Evolutionary conservation across 1,140 invertebrate genomes (phyloP).

Genomic region (Zaprionus lachaisei): DNA sequence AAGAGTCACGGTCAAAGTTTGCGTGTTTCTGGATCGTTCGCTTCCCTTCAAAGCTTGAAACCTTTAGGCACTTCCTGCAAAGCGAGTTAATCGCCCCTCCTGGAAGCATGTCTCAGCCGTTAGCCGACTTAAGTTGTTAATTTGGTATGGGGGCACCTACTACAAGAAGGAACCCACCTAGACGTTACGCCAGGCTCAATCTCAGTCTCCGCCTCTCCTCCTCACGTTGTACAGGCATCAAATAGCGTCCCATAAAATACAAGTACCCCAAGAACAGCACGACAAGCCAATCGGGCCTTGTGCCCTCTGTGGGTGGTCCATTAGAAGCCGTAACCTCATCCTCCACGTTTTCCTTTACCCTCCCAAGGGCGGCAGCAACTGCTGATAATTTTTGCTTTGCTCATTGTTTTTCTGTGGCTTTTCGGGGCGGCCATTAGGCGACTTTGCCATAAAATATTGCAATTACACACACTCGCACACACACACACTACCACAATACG

Average conservation of each 20-base stretch:
- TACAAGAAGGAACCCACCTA: background rate
- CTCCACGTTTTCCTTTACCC: background rate
- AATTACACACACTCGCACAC: constrained; percentile 48
- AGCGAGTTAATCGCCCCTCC: constrained; percentile 38
- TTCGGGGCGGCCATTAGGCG: constrained; percentile 17
- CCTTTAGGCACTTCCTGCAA: constrained; percentile 4
- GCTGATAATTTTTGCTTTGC: constrained; percentile 22
- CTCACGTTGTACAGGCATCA: constrained; percentile 44
- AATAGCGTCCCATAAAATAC: constrained; percentile 65
- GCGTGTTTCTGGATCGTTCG: background rate
- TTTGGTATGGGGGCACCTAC: constrained; percentile 35
- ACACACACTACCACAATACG: background rate
- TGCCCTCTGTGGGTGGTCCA: constrained; percentile 37
- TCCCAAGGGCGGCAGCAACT: constrained; percentile 9
- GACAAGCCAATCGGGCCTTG: constrained; percentile 35
- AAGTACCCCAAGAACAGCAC: constrained; percentile 40
- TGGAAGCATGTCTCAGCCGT: constrained; percentile 25
- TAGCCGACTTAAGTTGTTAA: constrained; percentile 49
- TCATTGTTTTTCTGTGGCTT: constrained; percentile 32
- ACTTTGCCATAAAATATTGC: constrained; percentile 50
- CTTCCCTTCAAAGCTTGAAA: background rate
- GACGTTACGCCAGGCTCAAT: constrained; percentile 19
- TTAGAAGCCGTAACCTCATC: constrained; percentile 36
- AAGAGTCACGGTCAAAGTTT: no score
- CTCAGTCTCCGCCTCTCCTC: constrained; percentile 23